Evolutionary conservation across 2,113 vertebrate species (phyloP).

Genomic region (Gymnorhina tibicen): DNA sequence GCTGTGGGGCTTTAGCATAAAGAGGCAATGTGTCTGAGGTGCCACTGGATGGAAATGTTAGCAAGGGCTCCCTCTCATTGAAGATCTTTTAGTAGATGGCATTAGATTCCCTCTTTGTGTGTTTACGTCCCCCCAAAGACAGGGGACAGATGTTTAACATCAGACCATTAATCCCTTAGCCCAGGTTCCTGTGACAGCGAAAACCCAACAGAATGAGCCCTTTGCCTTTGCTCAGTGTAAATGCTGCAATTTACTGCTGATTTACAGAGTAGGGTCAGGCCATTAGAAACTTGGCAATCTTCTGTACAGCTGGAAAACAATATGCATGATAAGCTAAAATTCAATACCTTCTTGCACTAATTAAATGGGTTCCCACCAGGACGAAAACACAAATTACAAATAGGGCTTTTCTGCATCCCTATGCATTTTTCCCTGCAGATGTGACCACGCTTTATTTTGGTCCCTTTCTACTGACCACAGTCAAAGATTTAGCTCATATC

Average conservation of each 20-base stretch:
- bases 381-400: conserved; percentile 82
- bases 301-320: conserved; percentile 87
- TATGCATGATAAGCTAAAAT: conserved; percentile 90
- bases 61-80: conserved; percentile 80
- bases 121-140: conserved; percentile 84
- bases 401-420: conserved; percentile 79
- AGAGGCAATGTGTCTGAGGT: conserved; percentile 81
- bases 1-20: conserved; percentile 83
- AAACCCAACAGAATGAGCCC: conserved; percentile 85
- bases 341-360: conserved; percentile 85
- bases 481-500: conserved; percentile 44
- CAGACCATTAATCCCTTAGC: conserved; percentile 83
- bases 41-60: conserved; percentile 80
- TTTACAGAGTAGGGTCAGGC: conserved; percentile 87
- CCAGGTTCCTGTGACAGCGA: conserved; percentile 80
- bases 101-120: conserved; percentile 82
- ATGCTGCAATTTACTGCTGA: conserved; percentile 86
- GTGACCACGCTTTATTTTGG: conserved; percentile 63
- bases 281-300: conserved; percentile 87
- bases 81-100: conserved; percentile 82
- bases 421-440: conserved; percentile 79
- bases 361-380: conserved; percentile 85
- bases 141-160: conserved; percentile 87
- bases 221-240: conserved; percentile 83
- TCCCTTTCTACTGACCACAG: conserved; percentile 43